A percentile compares a stretch with the other conserved stretches of the same genome.
These are phyloP conservation scores for Triplophysa bombifrons DNA, from an alignment of 2,797 vertebrate genomes.

Conservation along the genomic window DNA sequence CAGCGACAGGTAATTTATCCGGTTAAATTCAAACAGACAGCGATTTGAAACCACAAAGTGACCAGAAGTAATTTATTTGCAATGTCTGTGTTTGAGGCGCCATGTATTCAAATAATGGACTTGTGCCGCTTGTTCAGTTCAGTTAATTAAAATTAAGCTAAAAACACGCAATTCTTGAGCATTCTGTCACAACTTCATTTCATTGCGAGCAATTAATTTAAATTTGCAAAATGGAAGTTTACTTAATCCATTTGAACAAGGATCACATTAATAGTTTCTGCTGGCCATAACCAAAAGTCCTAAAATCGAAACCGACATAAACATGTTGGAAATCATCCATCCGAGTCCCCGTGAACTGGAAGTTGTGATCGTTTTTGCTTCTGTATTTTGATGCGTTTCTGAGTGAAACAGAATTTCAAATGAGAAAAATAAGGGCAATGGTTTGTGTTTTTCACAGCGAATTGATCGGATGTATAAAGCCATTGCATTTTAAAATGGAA, in stretches of 20 bases:
- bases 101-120: not conserved
- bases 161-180: slow-evolving; percentile 24
- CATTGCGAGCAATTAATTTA: slow-evolving; percentile 12
- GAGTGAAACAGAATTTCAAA: no score
- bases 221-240: slow-evolving; percentile 26
- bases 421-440: no score
- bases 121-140: slow-evolving; percentile 16
- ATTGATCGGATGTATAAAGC: no score
- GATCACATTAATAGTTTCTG: not conserved
- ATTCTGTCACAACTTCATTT: slow-evolving; percentile 21
- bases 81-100: slow-evolving; percentile 4
- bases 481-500: no score
- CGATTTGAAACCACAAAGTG: slow-evolving; percentile 1
- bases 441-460: no score
- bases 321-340: not conserved
- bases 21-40: not conserved
- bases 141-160: slow-evolving; percentile 30
- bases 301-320: not conserved
- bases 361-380: no score
- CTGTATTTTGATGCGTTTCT: no score
- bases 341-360: not conserved
- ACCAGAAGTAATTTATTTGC: slow-evolving; percentile 34
- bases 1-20: slow-evolving; percentile 8
- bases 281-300: not conserved
- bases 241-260: slow-evolving; percentile 2